Conservation (phyloP, 2,888 invertebrate genomes). For the Callyntrura guangdongensis region DNA sequence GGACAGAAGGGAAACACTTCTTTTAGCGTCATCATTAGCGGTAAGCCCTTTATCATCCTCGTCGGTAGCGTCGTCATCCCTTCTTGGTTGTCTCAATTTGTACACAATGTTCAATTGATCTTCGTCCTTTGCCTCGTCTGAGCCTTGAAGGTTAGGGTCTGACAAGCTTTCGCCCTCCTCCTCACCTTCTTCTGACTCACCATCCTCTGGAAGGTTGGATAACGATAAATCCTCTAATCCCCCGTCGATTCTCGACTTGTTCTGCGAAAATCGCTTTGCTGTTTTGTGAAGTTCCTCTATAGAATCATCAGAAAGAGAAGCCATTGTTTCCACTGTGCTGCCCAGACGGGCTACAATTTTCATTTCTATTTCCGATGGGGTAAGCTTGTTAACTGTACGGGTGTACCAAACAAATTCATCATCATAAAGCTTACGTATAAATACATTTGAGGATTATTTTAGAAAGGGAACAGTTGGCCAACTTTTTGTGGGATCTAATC, state of each 20-base stretch:
- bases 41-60: slow-evolving; percentile 56
- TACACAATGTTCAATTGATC: slow-evolving; percentile 61
- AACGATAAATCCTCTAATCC: slow-evolving; percentile 20
- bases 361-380: slow-evolving; percentile 71
- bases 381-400: slow-evolving; percentile 8
- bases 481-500: slow-evolving; percentile 66
- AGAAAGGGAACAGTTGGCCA: not conserved
- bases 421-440: no score
- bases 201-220: not conserved
- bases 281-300: slow-evolving; percentile 38
- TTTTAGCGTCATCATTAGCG: slow-evolving; percentile 67
- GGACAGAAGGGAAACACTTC: slow-evolving; percentile 79
- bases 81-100: slow-evolving; percentile 37
- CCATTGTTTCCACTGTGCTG: slow-evolving; percentile 68
- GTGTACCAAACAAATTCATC: no score
- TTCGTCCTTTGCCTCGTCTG: slow-evolving; percentile 50
- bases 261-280: slow-evolving; percentile 19
- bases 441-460: no score
- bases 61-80: slow-evolving; percentile 46
- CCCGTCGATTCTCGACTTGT: not conserved
- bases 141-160: not conserved
- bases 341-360: slow-evolving; percentile 65
- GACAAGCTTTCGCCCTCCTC: slow-evolving; percentile 31
- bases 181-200: slow-evolving; percentile 13
- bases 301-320: slow-evolving; percentile 64